phyloP scores from a whole-genome alignment of 2,113 vertebrate species.

The Lasiurus cinereus region DNA sequence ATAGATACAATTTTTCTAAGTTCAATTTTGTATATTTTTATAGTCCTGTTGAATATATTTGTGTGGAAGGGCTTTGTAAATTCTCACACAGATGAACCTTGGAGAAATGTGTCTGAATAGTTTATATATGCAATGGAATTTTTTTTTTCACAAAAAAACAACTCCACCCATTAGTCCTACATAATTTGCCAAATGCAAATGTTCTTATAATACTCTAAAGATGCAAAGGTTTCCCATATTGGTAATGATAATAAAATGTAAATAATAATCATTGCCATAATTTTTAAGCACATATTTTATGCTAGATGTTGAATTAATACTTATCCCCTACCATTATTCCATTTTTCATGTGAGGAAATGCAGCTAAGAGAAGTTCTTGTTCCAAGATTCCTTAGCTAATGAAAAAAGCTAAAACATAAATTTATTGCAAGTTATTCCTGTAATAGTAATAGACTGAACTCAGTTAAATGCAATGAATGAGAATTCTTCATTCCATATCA shows the following conservation, averaged over 20 bases:
- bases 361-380: neutral
- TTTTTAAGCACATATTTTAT: neutral
- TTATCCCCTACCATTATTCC: neutral
- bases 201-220: conserved; percentile 7
- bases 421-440: neutral
- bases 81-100: neutral
- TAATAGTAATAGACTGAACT: neutral
- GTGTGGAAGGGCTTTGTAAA: neutral
- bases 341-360: neutral
- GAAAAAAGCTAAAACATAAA: neutral
- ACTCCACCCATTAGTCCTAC: neutral
- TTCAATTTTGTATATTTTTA: neutral
- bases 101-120: neutral
- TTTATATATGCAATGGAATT: neutral
- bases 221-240: neutral
- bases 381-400: neutral
- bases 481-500: neutral
- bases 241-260: conserved; percentile 10
- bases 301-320: neutral
- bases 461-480: neutral
- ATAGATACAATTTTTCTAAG: neutral
- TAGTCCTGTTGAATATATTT: neutral
- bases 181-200: conserved; percentile 45
- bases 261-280: conserved; percentile 6
- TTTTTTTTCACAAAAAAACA: neutral